Evolutionary conservation across 2,888 invertebrate species (phyloP), one percentile per base, ranked within the genome.

Genomic region (Limenitis camilla): DNA sequence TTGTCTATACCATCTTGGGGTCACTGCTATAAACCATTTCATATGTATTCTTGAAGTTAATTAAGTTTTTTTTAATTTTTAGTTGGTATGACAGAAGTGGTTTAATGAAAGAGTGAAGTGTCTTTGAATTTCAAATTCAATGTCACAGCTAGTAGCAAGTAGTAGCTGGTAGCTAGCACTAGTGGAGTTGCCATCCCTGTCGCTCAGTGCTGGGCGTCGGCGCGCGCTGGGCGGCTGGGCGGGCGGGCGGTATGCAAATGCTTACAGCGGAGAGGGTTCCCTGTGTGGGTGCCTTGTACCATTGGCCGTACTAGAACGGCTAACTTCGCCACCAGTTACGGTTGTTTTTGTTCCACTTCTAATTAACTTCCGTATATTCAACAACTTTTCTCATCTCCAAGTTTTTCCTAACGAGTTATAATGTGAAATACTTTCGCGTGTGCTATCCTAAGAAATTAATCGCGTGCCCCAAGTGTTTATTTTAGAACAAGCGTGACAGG

Each of bases 211-310:
- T 82, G 82, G 86, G 86, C 84, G 84, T 81, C 85, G 82, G 81
- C 78, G 82, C 81, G 80, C 78, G 85, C 83, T 78, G 82, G 80
- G 80, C 78, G 85, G 82, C 71, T 78, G 87, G 87, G 85, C 86
- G 86, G 87, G 84, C 85, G 86, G 86, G 85, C 88, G 88, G 86
- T 88, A 88, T 88, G 88, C 88, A 88, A 88, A 88, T 88, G 85
- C 80, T 79, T 72, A 78, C 70, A 65, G 71, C 74, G 76, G 80
- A 76, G 78, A 74, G 78, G 76, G 74, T 71, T 73, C 61, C 58
- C 71, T 79, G 83, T 85, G 85, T 85, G 85, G 66, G 86, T 86
- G 79, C 71, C 74, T 73, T 80, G 81, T 84, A 83, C 86, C 82
- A 85, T 86, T 86, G 86, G 84, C 83, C 81, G 78, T 80, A 80